Base-by-base conservation (phyloP, 2,113 vertebrate species). In the Pholis gunnellus region DNA sequence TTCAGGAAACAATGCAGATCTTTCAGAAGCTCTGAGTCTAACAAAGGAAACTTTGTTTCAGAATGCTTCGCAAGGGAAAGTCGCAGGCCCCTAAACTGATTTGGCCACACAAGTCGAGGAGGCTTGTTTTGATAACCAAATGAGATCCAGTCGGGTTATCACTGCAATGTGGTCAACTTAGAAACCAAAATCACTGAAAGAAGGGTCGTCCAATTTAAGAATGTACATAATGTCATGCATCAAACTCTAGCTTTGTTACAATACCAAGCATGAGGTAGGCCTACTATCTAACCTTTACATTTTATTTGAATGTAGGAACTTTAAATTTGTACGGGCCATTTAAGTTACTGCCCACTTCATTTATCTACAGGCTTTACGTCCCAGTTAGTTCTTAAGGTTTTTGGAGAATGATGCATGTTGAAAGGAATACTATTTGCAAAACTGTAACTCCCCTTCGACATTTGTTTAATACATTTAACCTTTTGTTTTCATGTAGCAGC, bases 1-100 rank as follows among this genome's bases (percentile, higher is more conserved):
- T 31, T 79, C 18, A 59, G 59, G 61, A 74, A 63, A 93, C 91
- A 90, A 91, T 89, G 86, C 68, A 74, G 29, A 80, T 82, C 81
- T 89, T 90, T 92, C 83, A 83, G 74, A 65, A 44, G 65, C 13
- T 11, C 15, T 22, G 59, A 25, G 78, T 36, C 44, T 22, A 76
- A 94, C 93, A 95, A 91, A 78, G 76, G n/a, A n/a, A 67, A 80
- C 80, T 38, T 86, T 94, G 91, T 93, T 60, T 79, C 40, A 61
- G 61, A 57, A 54, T 2, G 50, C 59, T 29, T 48, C 75, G 75
- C 56, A 44, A 42, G 44, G 40, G 78, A 78, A 79, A 76, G 73
- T 44, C 22, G 73, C 25, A 42, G 54, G 36, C 25, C 18, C 44
- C 74, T 57, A 57, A 68, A 71, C 4, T 20, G 36, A 46, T 75